Base-by-base conservation (phyloP, 2,113 vertebrate genomes). In the Pelecanus crispus region DNA sequence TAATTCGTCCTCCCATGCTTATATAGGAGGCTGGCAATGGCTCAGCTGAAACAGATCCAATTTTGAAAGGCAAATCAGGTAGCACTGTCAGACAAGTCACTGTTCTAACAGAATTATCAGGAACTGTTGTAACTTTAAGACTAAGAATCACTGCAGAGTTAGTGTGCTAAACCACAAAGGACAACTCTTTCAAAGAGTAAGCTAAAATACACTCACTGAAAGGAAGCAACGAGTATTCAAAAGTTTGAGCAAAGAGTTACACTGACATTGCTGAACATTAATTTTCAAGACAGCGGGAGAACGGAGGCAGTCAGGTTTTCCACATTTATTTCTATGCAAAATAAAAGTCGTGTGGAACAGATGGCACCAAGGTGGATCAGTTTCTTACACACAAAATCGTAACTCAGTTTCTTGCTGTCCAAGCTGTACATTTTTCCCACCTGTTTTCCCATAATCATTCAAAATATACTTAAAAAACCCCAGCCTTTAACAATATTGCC, bases 1-100 rank as follows among this genome's bases (percentile, higher is more conserved):
- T 89, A 91, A 97, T 92, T 88, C 92, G 72, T 61, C 71, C 90
- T 95, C 65, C 80, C 25, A 0, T 91, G 91, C 94, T 96, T 89
- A 91, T 34, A 94, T 1, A 42, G 40, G 49, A 94, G 78, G 70
- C 58, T 94, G 89, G 94, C 92, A 94, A 3, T 4, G 26, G 85
- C 40, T 93, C 92, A 95, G 78, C 5, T 95, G 94, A 92, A 94
- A 95, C 50, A 73, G 42, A 77, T 71, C 78, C 91, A 90, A 13
- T 28, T 88, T 29, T 58, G 74, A 82, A 81, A 88, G 88, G 75
- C 67, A 74, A 92, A 56, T 80, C 83, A 93, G 93, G 90, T 88
- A 53, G 81, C 88, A 55, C 80, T 86, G 50, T 77, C 81, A 88
- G 75, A 21, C 67, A 55, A 92, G 58, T 61, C 79, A 58, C n/a